Conservation (phyloP, 2,888 invertebrate species). For the Eristalinus sepulchralis region DNA sequence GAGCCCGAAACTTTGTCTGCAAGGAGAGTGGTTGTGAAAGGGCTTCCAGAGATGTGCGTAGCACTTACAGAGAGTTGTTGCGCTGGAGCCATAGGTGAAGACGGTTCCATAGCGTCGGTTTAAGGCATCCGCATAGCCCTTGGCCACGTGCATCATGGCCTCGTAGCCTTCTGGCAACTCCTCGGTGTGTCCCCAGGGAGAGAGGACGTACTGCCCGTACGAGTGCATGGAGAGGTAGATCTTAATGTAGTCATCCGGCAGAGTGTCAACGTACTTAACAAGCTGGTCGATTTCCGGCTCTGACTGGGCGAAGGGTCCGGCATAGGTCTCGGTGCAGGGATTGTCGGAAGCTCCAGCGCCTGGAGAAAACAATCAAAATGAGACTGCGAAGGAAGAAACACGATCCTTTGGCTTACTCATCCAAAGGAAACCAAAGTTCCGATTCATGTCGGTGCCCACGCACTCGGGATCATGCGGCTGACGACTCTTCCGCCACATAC, state of each 20-base stretch:
- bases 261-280: conserved; percentile 80
- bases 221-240: conserved; percentile 85
- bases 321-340: conserved; percentile 80
- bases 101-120: conserved; percentile 82
- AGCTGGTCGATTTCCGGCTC: conserved; percentile 83
- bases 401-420: conserved; percentile 73
- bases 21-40: neutral
- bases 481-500: conserved; percentile 86
- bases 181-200: conserved; percentile 83
- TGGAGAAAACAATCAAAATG: conserved; percentile 31
- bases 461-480: conserved; percentile 79
- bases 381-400: neutral
- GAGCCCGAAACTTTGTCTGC: conserved; percentile 81
- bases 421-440: conserved; percentile 79
- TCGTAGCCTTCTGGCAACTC: conserved; percentile 82
- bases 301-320: conserved; percentile 83
- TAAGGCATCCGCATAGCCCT: conserved; percentile 82
- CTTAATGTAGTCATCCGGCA: conserved; percentile 79
- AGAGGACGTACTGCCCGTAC: conserved; percentile 84
- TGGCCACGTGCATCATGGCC: conserved; percentile 82
- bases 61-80: conserved; percentile 83
- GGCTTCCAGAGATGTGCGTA: neutral
- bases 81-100: conserved; percentile 83
- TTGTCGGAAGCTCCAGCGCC: conserved; percentile 81
- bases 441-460: conserved; percentile 79